Conservation (phyloP, 2,797 vertebrate genomes). For the Esox masquinongy region DNA sequence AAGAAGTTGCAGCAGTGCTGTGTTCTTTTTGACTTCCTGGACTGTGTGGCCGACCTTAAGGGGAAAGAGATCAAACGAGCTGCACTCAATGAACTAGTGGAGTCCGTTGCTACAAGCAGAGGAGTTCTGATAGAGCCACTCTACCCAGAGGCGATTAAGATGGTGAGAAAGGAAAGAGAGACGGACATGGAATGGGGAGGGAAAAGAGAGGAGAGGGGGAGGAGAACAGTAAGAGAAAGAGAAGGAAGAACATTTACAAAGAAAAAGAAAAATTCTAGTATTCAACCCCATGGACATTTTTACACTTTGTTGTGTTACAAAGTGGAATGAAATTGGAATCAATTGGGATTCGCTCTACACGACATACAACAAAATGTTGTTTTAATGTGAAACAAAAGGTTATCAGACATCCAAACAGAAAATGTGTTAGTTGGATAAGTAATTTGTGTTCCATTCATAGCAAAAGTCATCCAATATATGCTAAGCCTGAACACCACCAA, state of each 20-base stretch:
- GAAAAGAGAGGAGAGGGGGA: background rate
- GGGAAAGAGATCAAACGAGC: conserved; percentile 94
- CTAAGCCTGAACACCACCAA: too few species aligned
- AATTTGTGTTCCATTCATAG: too few species aligned
- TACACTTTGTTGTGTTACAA: background rate
- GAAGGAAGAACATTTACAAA: background rate
- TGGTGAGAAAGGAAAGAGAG: conserved; percentile 69
- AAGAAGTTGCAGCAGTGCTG: conserved; percentile 94
- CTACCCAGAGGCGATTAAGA: conserved; percentile 92
- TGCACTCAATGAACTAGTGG: conserved; percentile 90
- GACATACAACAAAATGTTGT: too few species aligned
- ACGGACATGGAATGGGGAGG: conserved; percentile 7
- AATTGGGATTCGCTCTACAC: too few species aligned
- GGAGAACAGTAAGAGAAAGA: background rate
- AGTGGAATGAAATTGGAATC: background rate
- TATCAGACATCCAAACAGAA: too few species aligned
- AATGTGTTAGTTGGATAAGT: too few species aligned
- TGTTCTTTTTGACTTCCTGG: conserved; percentile 91
- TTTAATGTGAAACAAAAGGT: too few species aligned
- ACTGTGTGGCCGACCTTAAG: conserved; percentile 92
- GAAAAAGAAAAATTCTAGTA: too few species aligned
- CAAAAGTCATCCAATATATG: too few species aligned
- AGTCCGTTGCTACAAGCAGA: conserved; percentile 88
- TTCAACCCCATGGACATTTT: too few species aligned
- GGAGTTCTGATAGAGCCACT: conserved; percentile 91